Conservation (phyloP, 1,140 invertebrate genomes). For the Zaprionus tsacasi region DNA sequence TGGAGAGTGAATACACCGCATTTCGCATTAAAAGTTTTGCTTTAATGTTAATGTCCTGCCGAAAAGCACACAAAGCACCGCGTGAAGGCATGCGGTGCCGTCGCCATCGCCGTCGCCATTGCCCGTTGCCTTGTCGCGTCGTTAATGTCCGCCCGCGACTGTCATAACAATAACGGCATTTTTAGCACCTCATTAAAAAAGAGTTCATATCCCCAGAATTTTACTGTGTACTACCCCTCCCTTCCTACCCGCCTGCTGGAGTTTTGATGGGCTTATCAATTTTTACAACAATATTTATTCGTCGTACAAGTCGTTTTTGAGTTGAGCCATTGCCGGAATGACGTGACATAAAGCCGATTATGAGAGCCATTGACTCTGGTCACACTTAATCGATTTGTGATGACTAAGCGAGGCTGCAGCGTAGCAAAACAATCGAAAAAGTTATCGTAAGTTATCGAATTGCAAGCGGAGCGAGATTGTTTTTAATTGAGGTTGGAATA, state of each 20-base stretch:
- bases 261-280: constrained; percentile 71
- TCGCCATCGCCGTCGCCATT: constrained; percentile 33
- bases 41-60: constrained; percentile 63
- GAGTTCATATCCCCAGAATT: constrained; percentile 70
- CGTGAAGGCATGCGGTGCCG: constrained; percentile 24
- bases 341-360: constrained; percentile 52
- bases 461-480: background rate
- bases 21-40: constrained; percentile 55
- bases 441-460: background rate
- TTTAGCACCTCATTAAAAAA: constrained; percentile 83
- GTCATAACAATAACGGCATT: constrained; percentile 82
- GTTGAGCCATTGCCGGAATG: constrained; percentile 45
- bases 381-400: constrained; percentile 35
- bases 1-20: constrained; percentile 15
- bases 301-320: constrained; percentile 44
- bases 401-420: constrained; percentile 6
- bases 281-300: constrained; percentile 80
- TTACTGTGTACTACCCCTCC: background rate
- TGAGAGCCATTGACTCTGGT: constrained; percentile 31
- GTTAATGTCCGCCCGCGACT: constrained; percentile 69
- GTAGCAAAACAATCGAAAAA: background rate
- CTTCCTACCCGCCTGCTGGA: background rate
- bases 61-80: constrained; percentile 40
- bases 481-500: background rate
- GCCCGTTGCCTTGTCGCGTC: constrained; percentile 14